Evolutionary conservation across 2,113 vertebrate genomes (phyloP), one percentile per base, ranked within the genome.

Genomic region (Speoplatyrhinus poulsoni): DNA sequence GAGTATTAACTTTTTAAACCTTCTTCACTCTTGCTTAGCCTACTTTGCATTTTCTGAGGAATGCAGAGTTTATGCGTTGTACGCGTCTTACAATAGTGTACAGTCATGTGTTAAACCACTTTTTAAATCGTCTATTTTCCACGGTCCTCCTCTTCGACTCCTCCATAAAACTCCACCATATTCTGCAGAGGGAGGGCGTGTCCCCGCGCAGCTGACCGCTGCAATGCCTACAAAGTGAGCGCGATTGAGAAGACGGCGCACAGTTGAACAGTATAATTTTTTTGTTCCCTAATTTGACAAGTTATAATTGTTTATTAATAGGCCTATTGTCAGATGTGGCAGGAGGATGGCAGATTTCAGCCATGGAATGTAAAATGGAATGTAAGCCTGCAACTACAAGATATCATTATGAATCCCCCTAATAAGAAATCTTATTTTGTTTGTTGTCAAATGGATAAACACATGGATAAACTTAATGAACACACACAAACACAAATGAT

Each of bases 131-230:
- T 8, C 1, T 33, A 41, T 47, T 47, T 6, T 11, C 49, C 13
- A 11, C 49, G 36, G 36, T 7, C 36, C 36, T 41, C 36, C 36
- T 41, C 26, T 26, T 26, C 26, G 26, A 2, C 26, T 26, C 36
- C 36, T 6, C 1, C 7, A 8, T 41, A 41, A 41, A 41, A 41
- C 36, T 9, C 5, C 17, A 52, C 1, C 3, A 16, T 19, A 50
- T 32, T 19, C 53, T 13, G 60, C 61, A 57, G 57, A 66, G 77
- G 77, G 60, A 66, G 77, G 77, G 60, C 65, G 41, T n/a, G 65
- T 65, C 47, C 17, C 56, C 52, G 17, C 3, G 33, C 64, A 50
- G 49, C 13, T 52, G 1, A n/a, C 6, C 33, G 59, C 49, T 50
- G 3, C 3, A 9, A 12, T 13, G 11, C 1, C 60, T 59, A 16